phyloP scores from a whole-genome alignment of 1,140 invertebrate genomes.

The Drosophila orosa region DNA sequence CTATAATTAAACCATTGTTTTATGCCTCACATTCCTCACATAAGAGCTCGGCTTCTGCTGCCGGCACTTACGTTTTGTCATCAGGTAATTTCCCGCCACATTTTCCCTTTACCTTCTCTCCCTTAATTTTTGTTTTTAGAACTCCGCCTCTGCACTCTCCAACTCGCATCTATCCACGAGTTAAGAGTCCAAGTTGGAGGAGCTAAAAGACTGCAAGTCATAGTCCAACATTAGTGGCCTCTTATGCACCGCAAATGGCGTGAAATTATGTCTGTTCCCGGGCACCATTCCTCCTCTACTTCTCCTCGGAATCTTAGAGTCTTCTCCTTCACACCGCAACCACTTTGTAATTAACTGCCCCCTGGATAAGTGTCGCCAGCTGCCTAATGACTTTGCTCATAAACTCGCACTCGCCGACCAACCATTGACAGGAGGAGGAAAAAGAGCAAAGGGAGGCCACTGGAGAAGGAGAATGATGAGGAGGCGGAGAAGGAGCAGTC shows the following conservation, averaged over 20 bases:
- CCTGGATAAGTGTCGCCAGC: slow-evolving; percentile 69
- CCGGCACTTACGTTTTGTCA: background rate
- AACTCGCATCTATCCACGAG: slow-evolving; percentile 8
- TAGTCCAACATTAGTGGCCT: slow-evolving; percentile 57
- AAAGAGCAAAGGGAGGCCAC: background rate
- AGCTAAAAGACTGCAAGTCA: slow-evolving; percentile 43
- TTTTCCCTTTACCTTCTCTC: background rate
- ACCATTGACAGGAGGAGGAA: slow-evolving; percentile 56
- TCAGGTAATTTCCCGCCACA: slow-evolving; percentile 3
- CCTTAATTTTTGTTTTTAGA: slow-evolving; percentile 3
- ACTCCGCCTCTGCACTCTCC: slow-evolving; percentile 33
- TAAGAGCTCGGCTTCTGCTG: background rate
- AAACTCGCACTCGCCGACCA: slow-evolving; percentile 51
- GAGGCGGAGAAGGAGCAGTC: background rate
- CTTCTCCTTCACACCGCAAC: slow-evolving; percentile 23
- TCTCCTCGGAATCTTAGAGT: background rate
- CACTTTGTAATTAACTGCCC: slow-evolving; percentile 73
- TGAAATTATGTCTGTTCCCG: slow-evolving; percentile 61
- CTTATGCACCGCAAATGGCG: slow-evolving; percentile 72
- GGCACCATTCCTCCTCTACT: background rate
- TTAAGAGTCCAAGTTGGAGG: slow-evolving; percentile 14
- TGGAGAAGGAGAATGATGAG: background rate
- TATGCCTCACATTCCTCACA: background rate
- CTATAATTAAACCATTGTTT: slow-evolving; percentile 14
- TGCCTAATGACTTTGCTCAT: slow-evolving; percentile 79